These are phyloP conservation scores for Rotaria magnacalcarata DNA, from an alignment of 2,888 invertebrate genomes.

Conservation along the genomic window DNA sequence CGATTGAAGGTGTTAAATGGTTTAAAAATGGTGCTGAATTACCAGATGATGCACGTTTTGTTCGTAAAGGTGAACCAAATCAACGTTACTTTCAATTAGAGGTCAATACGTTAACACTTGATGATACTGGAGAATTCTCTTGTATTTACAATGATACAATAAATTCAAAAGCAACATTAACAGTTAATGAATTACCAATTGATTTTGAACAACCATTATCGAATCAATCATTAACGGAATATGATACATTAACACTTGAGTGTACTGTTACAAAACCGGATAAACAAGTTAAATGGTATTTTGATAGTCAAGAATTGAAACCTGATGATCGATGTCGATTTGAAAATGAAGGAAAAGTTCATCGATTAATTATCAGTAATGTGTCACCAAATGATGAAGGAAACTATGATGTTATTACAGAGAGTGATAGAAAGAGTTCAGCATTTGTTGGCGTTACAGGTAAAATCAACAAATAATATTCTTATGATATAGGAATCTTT, in stretches of 20 bases:
- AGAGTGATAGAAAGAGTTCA: conserved; percentile 28
- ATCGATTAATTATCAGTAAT: conserved; percentile 40
- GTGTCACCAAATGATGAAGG: conserved; percentile 40
- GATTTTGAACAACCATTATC: conserved; percentile 39
- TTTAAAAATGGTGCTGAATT: conserved; percentile 34
- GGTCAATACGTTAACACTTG: conserved; percentile 17
- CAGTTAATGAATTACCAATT: conserved; percentile 44
- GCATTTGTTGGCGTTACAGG: conserved; percentile 16
- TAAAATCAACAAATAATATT: neutral
- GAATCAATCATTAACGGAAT: conserved; percentile 44
- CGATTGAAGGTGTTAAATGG: conserved; percentile 42
- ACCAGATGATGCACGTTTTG: conserved; percentile 38
- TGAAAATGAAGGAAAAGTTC: conserved; percentile 36
- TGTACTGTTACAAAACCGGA: conserved; percentile 42
- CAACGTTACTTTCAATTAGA: conserved; percentile 28
- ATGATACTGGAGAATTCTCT: conserved; percentile 41
- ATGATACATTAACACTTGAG: conserved; percentile 41
- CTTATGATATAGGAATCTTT: too few relatives aligned
- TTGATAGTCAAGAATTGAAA: conserved; percentile 38
- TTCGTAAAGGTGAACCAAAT: conserved; percentile 31
- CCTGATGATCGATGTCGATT: conserved; percentile 28
- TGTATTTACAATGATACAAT: conserved; percentile 35
- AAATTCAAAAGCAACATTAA: conserved; percentile 31
- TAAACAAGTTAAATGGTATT: conserved; percentile 46
- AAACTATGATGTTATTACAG: conserved; percentile 37